Percentiles rank a stretch among this genome's conserved stretches.
Evolutionary conservation across 1,140 invertebrate species (phyloP).

Genomic region (Sminthurinus signatus): DNA sequence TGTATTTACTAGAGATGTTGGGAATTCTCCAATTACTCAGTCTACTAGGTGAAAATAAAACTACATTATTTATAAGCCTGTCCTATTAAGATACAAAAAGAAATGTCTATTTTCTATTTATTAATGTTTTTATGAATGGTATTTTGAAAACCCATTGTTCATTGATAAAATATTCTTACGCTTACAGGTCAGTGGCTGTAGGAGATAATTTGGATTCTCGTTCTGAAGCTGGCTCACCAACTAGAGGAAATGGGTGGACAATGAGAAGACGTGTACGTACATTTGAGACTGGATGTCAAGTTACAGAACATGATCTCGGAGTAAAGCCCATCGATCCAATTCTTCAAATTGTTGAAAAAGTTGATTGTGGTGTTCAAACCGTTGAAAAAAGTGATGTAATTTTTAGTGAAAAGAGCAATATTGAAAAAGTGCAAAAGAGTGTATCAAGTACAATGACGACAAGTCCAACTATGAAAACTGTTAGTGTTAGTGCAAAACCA

Average conservation of each 20-base stretch:
- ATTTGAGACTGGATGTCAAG: constrained; percentile 40
- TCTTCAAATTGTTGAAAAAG: constrained; percentile 43
- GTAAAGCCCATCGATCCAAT: constrained; percentile 9
- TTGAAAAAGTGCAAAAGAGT: not conserved
- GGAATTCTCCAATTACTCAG: constrained; percentile 52
- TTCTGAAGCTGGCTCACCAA: constrained; percentile 31
- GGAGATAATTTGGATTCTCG: not conserved
- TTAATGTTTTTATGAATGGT: too few relatives aligned
- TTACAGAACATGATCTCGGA: constrained; percentile 26
- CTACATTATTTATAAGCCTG: too few relatives aligned
- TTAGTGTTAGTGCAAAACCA: constrained; percentile 45
- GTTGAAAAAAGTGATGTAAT: not conserved
- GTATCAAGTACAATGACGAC: too few relatives aligned
- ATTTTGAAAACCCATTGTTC: not conserved
- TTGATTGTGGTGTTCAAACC: constrained; percentile 45
- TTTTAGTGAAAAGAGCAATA: constrained; percentile 34
- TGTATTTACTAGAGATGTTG: constrained; percentile 59
- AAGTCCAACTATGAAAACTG: not conserved
- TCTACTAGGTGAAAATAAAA: constrained; percentile 45
- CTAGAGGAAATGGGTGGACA: constrained; percentile 27
- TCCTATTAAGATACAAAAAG: too few relatives aligned
- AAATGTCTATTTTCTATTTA: too few relatives aligned
- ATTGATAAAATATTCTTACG: not conserved
- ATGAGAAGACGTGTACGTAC: constrained; percentile 26
- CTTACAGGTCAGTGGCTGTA: constrained; percentile 10